A percentile compares a stretch with the other conserved stretches of the same genome.
phyloP scores from a whole-genome alignment of 1,140 invertebrate genomes.

The Hypsibius dujardini region DNA sequence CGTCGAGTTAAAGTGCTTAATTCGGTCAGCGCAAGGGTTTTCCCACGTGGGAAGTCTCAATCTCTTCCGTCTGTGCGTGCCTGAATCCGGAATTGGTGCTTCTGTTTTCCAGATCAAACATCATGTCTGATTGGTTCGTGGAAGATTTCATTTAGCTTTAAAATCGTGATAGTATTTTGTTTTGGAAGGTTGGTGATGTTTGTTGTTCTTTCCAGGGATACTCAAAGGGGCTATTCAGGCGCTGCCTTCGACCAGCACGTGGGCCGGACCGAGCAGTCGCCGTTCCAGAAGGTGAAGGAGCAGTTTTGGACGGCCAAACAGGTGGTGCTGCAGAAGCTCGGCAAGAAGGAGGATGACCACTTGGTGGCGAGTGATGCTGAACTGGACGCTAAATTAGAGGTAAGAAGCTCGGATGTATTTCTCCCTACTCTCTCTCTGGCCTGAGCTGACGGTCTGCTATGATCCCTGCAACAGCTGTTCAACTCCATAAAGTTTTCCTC shows the following conservation, averaged over 20 bases:
- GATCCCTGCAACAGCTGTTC: slow-evolving; percentile 44
- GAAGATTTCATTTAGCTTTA: background rate
- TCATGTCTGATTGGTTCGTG: background rate
- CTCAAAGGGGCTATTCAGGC: slow-evolving; percentile 23
- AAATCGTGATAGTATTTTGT: background rate
- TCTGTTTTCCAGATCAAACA: background rate
- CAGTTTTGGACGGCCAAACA: slow-evolving; percentile 98
- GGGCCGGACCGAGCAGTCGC: slow-evolving; percentile 38
- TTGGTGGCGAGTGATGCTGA: slow-evolving; percentile 86
- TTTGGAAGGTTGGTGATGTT: background rate
- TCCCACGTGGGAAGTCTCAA: background rate
- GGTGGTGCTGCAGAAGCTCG: slow-evolving; percentile 74
- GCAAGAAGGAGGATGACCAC: slow-evolving; percentile 93
- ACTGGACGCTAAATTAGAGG: slow-evolving; percentile 84
- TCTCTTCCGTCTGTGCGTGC: background rate
- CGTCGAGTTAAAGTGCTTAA: too few species aligned
- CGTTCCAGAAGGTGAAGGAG: slow-evolving; percentile 67
- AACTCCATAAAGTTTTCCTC: slow-evolving; percentile 83
- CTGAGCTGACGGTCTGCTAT: background rate
- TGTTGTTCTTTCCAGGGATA: slow-evolving; percentile 2
- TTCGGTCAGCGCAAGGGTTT: too few species aligned
- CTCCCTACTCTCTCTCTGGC: slow-evolving; percentile 1
- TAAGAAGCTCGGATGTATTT: slow-evolving; percentile 23
- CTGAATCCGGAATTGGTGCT: background rate
- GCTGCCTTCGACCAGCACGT: slow-evolving; percentile 32